These are phyloP conservation scores for Aleadryas rufinucha DNA, from an alignment of 2,113 vertebrate species.

Conservation along the genomic window DNA sequence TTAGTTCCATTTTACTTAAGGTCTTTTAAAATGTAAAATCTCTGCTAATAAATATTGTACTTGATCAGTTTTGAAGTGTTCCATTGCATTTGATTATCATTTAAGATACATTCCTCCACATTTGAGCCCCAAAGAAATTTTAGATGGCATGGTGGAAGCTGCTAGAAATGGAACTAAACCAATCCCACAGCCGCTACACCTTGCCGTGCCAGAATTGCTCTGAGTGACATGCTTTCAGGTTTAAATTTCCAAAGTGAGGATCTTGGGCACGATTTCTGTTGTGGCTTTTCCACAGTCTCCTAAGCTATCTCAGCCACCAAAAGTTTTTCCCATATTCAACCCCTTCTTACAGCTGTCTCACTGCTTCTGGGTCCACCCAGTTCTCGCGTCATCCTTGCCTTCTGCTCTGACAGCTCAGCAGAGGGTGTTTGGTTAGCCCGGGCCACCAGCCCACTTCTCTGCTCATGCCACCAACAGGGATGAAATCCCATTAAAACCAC, in stretches of 20 bases:
- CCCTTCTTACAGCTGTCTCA: not conserved
- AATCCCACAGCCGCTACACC: not conserved
- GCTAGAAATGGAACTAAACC: not conserved
- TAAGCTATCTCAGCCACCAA: not conserved
- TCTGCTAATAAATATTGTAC: constrained; percentile 34
- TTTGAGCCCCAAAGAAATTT: not conserved
- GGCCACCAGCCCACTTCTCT: not conserved
- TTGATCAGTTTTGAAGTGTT: constrained; percentile 30
- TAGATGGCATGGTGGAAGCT: not conserved
- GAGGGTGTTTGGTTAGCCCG: not conserved
- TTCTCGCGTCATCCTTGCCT: not conserved
- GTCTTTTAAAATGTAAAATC: not conserved
- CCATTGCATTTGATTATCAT: constrained; percentile 18
- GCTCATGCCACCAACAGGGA: not conserved
- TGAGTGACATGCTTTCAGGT: not conserved
- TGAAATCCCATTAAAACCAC: not conserved
- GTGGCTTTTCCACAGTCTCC: not conserved
- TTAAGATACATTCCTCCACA: not conserved
- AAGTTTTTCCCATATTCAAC: not conserved
- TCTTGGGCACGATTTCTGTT: not conserved
- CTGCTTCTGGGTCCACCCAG: not conserved
- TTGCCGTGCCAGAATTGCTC: not conserved
- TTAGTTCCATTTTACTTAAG: constrained; percentile 10
- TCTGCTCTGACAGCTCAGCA: not conserved
- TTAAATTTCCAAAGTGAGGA: not conserved